phyloP scores from a whole-genome alignment of 2,113 vertebrate genomes.

The Calyptommatus sinebrachiatus region DNA sequence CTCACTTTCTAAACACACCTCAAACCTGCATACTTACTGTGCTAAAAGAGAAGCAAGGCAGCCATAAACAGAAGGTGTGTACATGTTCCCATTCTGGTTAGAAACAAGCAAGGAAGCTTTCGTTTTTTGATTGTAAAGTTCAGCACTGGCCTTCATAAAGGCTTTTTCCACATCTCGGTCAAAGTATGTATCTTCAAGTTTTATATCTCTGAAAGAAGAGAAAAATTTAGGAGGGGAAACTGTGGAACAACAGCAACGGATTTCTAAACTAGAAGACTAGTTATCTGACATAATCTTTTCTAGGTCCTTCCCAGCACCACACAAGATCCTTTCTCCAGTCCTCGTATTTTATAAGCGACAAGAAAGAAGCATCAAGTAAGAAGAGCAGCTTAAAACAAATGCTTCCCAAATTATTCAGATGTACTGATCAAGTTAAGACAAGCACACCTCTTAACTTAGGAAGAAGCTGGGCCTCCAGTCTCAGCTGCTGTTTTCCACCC shows the following conservation, averaged over 20 bases:
- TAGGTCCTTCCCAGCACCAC: not conserved
- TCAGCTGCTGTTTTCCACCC: not conserved
- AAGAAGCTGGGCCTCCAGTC: not conserved
- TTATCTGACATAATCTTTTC: not conserved
- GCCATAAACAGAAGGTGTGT: slow-evolving; percentile 95
- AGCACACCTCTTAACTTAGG: not conserved
- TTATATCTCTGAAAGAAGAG: slow-evolving; percentile 78
- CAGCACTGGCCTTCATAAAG: slow-evolving; percentile 92
- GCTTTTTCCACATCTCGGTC: slow-evolving; percentile 97
- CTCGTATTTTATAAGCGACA: not conserved
- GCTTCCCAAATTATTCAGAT: not conserved
- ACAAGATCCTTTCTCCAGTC: not conserved
- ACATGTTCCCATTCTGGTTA: slow-evolving; percentile 98
- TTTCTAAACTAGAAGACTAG: not conserved
- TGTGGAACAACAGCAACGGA: not conserved
- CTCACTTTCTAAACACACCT: not conserved
- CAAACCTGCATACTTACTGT: slow-evolving; percentile 77
- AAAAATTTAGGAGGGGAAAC: not conserved
- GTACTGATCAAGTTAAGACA: not conserved
- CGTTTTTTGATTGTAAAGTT: slow-evolving; percentile 91
- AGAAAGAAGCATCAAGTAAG: not conserved
- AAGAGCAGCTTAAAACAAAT: not conserved
- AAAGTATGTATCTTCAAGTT: slow-evolving; percentile 92
- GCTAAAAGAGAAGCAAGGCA: slow-evolving; percentile 91
- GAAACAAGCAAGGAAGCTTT: slow-evolving; percentile 90